These are phyloP conservation scores for Parascotia fuliginaria DNA, from an alignment of 2,888 invertebrate genomes.

Conservation along the genomic window DNA sequence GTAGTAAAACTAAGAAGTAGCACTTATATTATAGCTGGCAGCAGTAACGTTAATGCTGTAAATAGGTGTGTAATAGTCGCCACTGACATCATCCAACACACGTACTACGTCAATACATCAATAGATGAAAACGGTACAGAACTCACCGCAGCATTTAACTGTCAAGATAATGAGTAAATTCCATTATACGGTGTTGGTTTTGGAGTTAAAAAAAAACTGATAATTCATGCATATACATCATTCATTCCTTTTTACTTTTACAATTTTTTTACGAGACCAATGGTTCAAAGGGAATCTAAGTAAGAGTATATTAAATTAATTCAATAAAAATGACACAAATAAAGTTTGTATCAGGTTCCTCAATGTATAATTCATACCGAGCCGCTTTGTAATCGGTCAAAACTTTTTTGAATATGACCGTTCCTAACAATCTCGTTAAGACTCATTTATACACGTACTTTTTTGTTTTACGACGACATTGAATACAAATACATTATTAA, in stretches of 20 bases:
- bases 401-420: constrained; percentile 50
- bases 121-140: constrained; percentile 4
- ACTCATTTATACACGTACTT: constrained; percentile 53
- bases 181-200: constrained; percentile 17
- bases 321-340: constrained; percentile 28
- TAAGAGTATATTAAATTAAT: constrained; percentile 14
- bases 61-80: constrained; percentile 6
- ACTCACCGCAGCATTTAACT: constrained; percentile 25
- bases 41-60: constrained; percentile 10
- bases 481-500: constrained; percentile 44
- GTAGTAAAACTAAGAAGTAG: constrained; percentile 11
- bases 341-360: constrained; percentile 16
- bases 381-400: constrained; percentile 46
- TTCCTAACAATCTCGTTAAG: constrained; percentile 51
- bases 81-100: constrained; percentile 19
- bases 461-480: constrained; percentile 42
- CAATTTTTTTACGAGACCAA: background rate
- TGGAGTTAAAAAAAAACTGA: constrained; percentile 20
- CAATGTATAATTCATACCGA: constrained; percentile 51
- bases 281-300: constrained; percentile 1
- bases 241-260: background rate
- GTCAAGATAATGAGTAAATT: constrained; percentile 35
- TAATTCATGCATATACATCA: background rate
- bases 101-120: constrained; percentile 13
- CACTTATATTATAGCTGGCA: constrained; percentile 1